Base-by-base conservation (phyloP, 2,797 vertebrate species). In the Artibeus jamaicensis region DNA sequence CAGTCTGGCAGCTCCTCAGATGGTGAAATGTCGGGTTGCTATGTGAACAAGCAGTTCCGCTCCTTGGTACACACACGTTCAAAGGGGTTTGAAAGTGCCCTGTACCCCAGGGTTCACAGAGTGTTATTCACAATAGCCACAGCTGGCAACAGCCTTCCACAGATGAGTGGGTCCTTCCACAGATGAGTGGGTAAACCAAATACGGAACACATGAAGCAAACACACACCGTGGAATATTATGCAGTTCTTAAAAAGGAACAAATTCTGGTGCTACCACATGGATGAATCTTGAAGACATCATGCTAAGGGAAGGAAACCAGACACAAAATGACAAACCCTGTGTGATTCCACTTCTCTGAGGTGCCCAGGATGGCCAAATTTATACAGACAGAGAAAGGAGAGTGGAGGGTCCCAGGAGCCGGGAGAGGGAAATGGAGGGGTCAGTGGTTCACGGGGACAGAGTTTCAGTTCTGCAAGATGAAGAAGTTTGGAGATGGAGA, bases 51-150 rank as follows among this genome's bases (percentile, higher is more conserved):
- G 77, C 42, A 26, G 29, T 79, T 44, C 59, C 3, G 4, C 44
- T 70, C 67, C 22, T 3, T 3, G 57, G 48, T 9, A 6, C 0
- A 3, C 4, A 6, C 0, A 3, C 4, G 18, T 42, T 32, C 9
- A 3, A 11, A 16, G 82, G 67, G 9, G 6, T 26, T 26, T 11
- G 48, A 10, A 68, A 65, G 39, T 11, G 4, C n/a, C 44, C 32
- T 1, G 16, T 6, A 26, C 32, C 9, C 44, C 0, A 32, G 7
- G 0, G 9, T 18, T 44, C 44, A 29, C 1, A 12, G 70, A 16
- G 68, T n/a, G 0, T 83, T 32, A 22, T 57, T 82, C 83, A 29
- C 29, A 19, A 34, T 1, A 32, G 70, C 62, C 48, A 22, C 53
- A 39, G 50, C 32, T 29, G 22, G 70, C 44, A 42, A 14, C 53